phyloP scores from a whole-genome alignment of 2,888 invertebrate species.

The Euspilapteryx auroguttella region DNA sequence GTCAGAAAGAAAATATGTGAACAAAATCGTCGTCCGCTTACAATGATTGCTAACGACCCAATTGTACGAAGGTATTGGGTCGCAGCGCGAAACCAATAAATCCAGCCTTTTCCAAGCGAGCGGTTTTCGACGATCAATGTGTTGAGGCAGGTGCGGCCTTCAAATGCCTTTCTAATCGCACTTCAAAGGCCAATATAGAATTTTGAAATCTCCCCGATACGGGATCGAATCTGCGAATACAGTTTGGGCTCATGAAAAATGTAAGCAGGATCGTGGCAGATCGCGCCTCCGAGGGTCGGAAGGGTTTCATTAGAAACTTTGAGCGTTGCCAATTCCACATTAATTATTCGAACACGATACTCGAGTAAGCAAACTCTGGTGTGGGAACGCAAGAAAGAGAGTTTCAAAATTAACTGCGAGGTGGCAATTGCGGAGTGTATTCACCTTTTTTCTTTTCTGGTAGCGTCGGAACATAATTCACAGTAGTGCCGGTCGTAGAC shows the following conservation, averaged over 20 bases:
- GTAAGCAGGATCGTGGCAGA: conserved; percentile 19
- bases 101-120: conserved; percentile 34
- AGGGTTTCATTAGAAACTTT: conserved; percentile 24
- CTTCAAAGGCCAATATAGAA: conserved; percentile 28
- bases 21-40: conserved; percentile 48
- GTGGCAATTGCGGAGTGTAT: too few relatives aligned
- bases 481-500: conserved; percentile 68
- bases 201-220: conserved; percentile 19
- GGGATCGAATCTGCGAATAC: conserved; percentile 12
- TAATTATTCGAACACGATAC: conserved; percentile 18
- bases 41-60: conserved; percentile 58
- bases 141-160: conserved; percentile 33
- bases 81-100: conserved; percentile 51
- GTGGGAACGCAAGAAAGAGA: too few relatives aligned
- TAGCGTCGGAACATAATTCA: conserved; percentile 58
- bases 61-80: conserved; percentile 51
- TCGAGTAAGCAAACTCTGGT: conserved; percentile 5
- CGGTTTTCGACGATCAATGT: conserved; percentile 30
- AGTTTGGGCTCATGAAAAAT: conserved; percentile 26
- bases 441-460: conserved; percentile 70
- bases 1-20: too few relatives aligned
- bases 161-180: conserved; percentile 25
- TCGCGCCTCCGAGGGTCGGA: conserved; percentile 17
- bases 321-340: conserved; percentile 14
- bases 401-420: too few relatives aligned